Conservation (phyloP, 2,113 vertebrate species). For the Oenanthe melanoleuca region DNA sequence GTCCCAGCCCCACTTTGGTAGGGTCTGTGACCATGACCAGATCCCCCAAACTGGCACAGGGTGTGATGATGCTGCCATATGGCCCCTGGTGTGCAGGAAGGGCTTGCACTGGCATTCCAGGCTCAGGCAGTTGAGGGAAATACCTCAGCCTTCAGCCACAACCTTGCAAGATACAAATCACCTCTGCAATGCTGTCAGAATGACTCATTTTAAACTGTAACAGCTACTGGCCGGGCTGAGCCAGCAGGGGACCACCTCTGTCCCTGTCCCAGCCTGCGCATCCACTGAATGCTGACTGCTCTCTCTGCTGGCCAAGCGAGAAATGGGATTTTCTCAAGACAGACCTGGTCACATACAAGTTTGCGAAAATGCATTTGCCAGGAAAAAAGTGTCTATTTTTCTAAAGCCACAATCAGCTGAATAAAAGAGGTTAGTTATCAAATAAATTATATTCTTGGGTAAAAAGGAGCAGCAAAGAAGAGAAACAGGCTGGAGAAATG, state of each 20-base stretch:
- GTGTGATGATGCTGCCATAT: accelerated
- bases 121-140: not conserved
- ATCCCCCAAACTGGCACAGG: not conserved
- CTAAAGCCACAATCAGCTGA: not conserved
- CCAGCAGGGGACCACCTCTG: not conserved
- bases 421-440: not conserved
- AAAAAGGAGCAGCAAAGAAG: not conserved
- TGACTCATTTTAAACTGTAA: not conserved
- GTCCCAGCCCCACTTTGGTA: not conserved
- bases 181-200: not conserved
- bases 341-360: not conserved
- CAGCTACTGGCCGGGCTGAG: not conserved
- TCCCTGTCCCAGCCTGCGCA: accelerated
- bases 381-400: not conserved
- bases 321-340: not conserved
- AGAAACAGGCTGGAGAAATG: not conserved
- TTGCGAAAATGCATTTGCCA: not conserved
- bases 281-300: slow-evolving; percentile 22
- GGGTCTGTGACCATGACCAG: not conserved
- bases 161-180: not conserved
- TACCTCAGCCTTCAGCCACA: not conserved
- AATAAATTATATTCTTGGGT: not conserved
- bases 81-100: not conserved
- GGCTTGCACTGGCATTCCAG: not conserved
- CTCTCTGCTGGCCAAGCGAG: slow-evolving; percentile 55